Conservation (phyloP, 2,888 invertebrate species). For the Tineola bisselliella region DNA sequence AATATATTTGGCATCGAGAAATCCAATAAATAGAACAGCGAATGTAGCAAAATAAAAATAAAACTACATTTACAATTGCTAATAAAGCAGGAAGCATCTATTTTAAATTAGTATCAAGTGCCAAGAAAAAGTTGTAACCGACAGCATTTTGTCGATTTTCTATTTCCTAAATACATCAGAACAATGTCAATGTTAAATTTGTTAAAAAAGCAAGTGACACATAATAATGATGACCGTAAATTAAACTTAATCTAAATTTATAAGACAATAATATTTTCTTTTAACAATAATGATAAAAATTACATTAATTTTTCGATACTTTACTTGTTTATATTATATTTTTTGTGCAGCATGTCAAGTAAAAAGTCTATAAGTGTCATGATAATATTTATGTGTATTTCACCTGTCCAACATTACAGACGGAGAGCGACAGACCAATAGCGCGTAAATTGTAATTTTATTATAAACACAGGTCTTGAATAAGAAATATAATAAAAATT, state of each 20-base stretch:
- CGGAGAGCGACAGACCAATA: background rate
- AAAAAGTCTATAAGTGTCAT: background rate
- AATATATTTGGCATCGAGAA: too few species aligned
- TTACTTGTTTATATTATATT: background rate
- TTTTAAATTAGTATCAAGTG: background rate
- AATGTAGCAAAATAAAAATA: too few species aligned
- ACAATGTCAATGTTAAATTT: background rate
- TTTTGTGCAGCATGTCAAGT: background rate
- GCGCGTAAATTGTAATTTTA: constrained; percentile 1
- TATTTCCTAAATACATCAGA: background rate
- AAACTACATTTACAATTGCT: background rate
- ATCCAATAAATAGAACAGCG: too few species aligned
- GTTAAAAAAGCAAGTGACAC: background rate
- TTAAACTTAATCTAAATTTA: background rate
- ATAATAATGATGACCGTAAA: background rate
- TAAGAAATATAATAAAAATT: constrained; percentile 11
- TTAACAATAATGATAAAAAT: background rate
- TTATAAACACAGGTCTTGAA: constrained; percentile 1
- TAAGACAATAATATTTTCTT: background rate
- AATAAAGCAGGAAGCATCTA: background rate
- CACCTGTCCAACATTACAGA: background rate
- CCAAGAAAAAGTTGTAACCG: background rate
- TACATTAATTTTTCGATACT: background rate
- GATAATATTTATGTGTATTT: background rate
- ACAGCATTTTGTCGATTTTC: background rate